Evolutionary conservation across 1,140 invertebrate species (phyloP), one percentile per base, ranked within the genome.

Genomic region (Maconellicoccus hirsutus): DNA sequence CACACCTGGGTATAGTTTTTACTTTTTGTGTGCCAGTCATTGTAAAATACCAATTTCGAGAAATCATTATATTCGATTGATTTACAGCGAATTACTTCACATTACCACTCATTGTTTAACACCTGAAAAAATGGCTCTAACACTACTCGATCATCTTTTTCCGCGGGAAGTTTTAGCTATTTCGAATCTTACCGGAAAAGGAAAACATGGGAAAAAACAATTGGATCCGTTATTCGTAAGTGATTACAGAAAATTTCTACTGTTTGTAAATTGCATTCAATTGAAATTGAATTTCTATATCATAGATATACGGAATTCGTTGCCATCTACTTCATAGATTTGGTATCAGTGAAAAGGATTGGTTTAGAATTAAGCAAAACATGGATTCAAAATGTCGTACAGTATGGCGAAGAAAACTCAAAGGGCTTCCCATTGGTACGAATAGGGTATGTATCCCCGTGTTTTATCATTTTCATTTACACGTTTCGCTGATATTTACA

Each of bases 331-430:
- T 82, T 25, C 78, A 82, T 71, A 80, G 80, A 74, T 84, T 84
- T 77, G 77, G 77, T 23, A 81, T 84, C 33, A 78, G 79, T 25
- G 82, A 83, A 73, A 78, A 78, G 73, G 80, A 83, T 72, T 84
- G 83, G 83, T 81, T 82, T 73, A 75, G 82, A 72, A 84, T 84
- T 33, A 83, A 83, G 75, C 82, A 82, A 74, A 84, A 84, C 74
- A 81, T 84, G 73, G 82, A 84, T 74, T 83, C 82, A 42, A 84
- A 84, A 75, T 84, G 83, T 75, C 75, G 83, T 42, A 81, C 82
- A 70, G 82, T 82, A 26, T 84, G 82, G 78, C 77, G 75, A 59
- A 77, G 75, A 70, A 78, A 77, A 73, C 38, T 74, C 7, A 74
- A 72, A 73, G 77, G 77, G 14, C 22, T 77, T 23, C 75, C 75